Percentiles rank a stretch among this genome's conserved stretches.
phyloP scores from a whole-genome alignment of 2,113 vertebrate genomes.

The Boleophthalmus pectinirostris region DNA sequence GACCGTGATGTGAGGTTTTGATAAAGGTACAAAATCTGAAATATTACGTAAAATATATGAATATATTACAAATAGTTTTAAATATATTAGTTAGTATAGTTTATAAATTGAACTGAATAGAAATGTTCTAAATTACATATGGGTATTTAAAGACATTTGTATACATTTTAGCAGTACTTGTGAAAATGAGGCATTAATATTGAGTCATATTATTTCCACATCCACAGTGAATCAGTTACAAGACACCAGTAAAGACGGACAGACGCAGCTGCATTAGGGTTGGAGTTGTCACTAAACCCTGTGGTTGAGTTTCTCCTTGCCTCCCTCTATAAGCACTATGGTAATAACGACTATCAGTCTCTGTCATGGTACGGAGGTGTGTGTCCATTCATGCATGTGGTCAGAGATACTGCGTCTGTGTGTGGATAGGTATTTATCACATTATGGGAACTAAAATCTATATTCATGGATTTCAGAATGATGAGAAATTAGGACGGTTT shows the following conservation, averaged over 20 bases:
- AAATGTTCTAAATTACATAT: background rate
- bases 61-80: background rate
- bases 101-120: background rate
- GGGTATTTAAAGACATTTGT: background rate
- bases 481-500: no score
- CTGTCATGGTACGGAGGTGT: slow-evolving; percentile 52
- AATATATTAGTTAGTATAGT: no score
- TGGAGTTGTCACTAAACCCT: slow-evolving; percentile 42
- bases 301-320: slow-evolving; percentile 14
- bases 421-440: background rate
- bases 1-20: background rate
- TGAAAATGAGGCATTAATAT: background rate
- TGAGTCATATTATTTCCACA: background rate
- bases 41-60: background rate
- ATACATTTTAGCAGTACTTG: background rate
- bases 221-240: background rate
- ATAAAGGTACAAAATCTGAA: background rate
- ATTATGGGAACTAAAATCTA: no score
- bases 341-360: slow-evolving; percentile 76
- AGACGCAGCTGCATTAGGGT: slow-evolving; percentile 21
- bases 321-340: slow-evolving; percentile 40
- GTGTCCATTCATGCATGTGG: slow-evolving; percentile 64
- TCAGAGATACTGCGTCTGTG: slow-evolving; percentile 42
- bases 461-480: no score
- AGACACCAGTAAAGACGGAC: slow-evolving; percentile 20